Conservation (phyloP, 2,797 vertebrate species). For the Otus scops region DNA sequence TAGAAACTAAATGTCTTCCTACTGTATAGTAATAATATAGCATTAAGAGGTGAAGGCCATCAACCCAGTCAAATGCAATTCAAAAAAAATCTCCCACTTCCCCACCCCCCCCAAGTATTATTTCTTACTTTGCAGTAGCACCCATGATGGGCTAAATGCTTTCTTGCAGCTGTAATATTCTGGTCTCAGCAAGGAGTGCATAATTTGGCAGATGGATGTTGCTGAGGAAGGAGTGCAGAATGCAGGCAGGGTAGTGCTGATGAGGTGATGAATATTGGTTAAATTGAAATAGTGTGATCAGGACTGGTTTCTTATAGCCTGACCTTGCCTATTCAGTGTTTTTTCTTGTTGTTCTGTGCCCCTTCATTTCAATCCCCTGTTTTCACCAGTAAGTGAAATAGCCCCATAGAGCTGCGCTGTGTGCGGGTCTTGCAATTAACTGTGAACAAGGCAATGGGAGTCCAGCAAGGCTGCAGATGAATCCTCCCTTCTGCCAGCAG, state of each 20-base stretch:
- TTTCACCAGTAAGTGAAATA: neutral
- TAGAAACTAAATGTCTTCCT: slow-evolving; percentile 30
- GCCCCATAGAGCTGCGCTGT: neutral
- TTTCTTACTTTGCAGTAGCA: neutral
- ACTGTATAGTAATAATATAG: neutral
- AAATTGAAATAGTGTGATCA: neutral
- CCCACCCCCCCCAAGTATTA: neutral
- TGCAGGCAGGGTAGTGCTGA: neutral
- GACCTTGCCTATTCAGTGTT: neutral
- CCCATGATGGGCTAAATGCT: neutral
- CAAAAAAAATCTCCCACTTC: neutral
- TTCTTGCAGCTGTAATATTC: slow-evolving; percentile 13
- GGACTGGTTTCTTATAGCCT: neutral
- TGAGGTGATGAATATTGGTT: neutral
- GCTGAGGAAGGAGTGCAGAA: neutral
- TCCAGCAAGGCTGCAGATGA: neutral
- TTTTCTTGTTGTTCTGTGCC: neutral
- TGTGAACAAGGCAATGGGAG: neutral
- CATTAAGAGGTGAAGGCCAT: slow-evolving; percentile 2
- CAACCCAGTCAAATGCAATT: neutral
- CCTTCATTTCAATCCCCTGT: neutral
- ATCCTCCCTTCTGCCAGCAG: neutral
- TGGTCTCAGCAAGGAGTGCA: neutral
- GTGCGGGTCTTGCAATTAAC: neutral
- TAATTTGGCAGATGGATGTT: neutral